A percentile compares a stretch with the other conserved stretches of the same genome.
phyloP scores from a whole-genome alignment of 1,140 invertebrate genomes.

The Drosophila novamexicana region DNA sequence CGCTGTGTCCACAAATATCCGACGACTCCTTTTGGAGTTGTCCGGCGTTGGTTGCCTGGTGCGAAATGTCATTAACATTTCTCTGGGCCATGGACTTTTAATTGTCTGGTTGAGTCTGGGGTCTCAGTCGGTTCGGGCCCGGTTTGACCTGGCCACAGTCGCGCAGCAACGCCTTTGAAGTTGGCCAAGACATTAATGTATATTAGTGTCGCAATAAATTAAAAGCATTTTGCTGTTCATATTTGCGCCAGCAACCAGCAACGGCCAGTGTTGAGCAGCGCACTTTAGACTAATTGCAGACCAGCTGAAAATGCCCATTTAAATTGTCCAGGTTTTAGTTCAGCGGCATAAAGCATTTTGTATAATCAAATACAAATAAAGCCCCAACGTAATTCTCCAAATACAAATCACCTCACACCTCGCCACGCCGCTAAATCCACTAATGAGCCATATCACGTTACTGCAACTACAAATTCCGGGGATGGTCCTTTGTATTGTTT shows the following conservation, averaged over 20 bases:
- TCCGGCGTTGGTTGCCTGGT: slow-evolving; percentile 21
- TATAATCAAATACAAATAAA: slow-evolving; percentile 61
- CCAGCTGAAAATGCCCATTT: slow-evolving; percentile 47
- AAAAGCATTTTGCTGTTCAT: slow-evolving; percentile 82
- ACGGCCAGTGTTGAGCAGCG: slow-evolving; percentile 16
- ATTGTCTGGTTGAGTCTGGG: slow-evolving; percentile 66
- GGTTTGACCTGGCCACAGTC: slow-evolving; percentile 47
- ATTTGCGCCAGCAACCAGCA: slow-evolving; percentile 49
- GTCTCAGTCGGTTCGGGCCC: slow-evolving; percentile 15
- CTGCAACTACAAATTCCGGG: slow-evolving; percentile 47
- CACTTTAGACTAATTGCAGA: slow-evolving; percentile 80
- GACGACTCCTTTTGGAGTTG: slow-evolving; percentile 12
- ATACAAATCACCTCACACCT: slow-evolving; percentile 17
- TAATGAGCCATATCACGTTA: slow-evolving; percentile 75
- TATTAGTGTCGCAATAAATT: slow-evolving; percentile 82
- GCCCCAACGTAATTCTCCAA: slow-evolving; percentile 23
- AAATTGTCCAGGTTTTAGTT: slow-evolving; percentile 48
- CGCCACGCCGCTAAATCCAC: slow-evolving; percentile 44
- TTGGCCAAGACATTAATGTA: slow-evolving; percentile 80
- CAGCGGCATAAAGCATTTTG: slow-evolving; percentile 36
- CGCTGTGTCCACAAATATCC: not conserved
- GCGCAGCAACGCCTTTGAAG: slow-evolving; percentile 48
- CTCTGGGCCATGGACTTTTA: slow-evolving; percentile 81
- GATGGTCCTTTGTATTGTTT: slow-evolving; percentile 30
- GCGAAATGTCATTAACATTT: slow-evolving; percentile 78